Conservation (phyloP, 1,140 invertebrate species). For the Caenorhabditis latens region DNA sequence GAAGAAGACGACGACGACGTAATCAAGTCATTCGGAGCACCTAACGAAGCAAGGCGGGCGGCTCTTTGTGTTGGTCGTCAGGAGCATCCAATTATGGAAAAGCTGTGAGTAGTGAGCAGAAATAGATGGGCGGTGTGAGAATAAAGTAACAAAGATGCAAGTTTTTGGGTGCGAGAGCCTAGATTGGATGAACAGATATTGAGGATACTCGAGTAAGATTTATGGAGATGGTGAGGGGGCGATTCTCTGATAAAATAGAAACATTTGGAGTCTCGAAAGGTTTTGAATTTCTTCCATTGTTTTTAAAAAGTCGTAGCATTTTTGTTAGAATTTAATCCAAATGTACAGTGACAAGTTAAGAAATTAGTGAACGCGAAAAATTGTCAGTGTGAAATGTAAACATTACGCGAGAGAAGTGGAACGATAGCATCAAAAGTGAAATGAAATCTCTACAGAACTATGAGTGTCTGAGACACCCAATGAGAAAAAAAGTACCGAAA, state of each 20-base stretch:
- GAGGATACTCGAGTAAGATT: constrained; percentile 16
- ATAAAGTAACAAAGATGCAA: constrained; percentile 17
- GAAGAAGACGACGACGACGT: constrained; percentile 15
- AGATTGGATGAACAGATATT: constrained; percentile 42
- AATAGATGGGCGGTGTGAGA: not conserved
- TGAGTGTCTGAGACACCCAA: not conserved
- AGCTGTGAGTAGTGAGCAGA: not conserved
- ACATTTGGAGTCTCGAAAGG: not conserved
- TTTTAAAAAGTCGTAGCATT: too few relatives aligned
- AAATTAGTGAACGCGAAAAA: not conserved
- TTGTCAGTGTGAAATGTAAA: constrained; percentile 48
- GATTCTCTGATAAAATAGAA: constrained; percentile 2
- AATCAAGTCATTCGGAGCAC: constrained; percentile 52
- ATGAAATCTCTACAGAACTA: constrained; percentile 11
- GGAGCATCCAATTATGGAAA: constrained; percentile 32
- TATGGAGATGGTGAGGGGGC: not conserved
- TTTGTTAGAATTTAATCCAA: too few relatives aligned
- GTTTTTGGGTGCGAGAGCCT: not conserved
- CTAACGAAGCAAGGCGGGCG: constrained; percentile 43
- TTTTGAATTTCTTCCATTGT: too few relatives aligned
- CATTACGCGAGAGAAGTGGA: constrained; percentile 39
- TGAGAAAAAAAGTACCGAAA: constrained; percentile 8
- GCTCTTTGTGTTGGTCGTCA: constrained; percentile 11
- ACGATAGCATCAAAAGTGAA: constrained; percentile 49
- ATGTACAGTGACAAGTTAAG: not conserved